Conservation (phyloP, 2,113 vertebrate species). For the Aspidoscelis tigris region DNA sequence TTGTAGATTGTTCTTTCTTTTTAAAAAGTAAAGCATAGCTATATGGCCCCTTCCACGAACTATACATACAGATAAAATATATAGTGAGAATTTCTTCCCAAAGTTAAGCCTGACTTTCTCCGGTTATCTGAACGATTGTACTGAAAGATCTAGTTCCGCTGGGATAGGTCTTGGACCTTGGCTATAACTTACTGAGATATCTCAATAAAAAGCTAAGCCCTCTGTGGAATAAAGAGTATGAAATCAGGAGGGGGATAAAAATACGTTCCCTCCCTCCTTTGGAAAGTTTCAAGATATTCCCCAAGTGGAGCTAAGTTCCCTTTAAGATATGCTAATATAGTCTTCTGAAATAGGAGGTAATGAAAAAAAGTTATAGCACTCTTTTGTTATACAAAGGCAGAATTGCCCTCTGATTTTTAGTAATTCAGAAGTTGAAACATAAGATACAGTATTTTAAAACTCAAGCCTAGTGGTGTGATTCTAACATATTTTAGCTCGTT, state of each 20-base stretch:
- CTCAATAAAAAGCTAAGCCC: neutral
- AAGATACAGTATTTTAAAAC: neutral
- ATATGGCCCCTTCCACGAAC: too few species aligned
- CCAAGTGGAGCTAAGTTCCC: neutral
- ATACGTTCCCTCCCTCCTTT: neutral
- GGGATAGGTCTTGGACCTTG: neutral
- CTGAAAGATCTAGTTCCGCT: neutral
- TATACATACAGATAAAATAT: neutral
- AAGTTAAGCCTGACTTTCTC: neutral
- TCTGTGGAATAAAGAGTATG: neutral
- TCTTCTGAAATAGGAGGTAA: neutral
- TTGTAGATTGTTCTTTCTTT: too few species aligned
- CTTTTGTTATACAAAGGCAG: neutral
- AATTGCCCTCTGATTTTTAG: neutral
- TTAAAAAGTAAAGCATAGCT: neutral
- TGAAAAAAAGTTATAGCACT: neutral
- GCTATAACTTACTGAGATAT: neutral
- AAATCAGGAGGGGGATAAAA: neutral
- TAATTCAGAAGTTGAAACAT: neutral
- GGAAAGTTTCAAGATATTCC: neutral
- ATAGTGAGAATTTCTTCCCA: neutral
- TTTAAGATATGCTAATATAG: slow-evolving; percentile 9
- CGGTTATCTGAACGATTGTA: neutral
- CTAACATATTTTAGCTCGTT: neutral
- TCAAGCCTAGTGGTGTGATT: neutral